A percentile compares a stretch with the other conserved stretches of the same genome.
Evolutionary conservation across 2,797 vertebrate species (phyloP).

Genomic region (Malurus leucopterus): DNA sequence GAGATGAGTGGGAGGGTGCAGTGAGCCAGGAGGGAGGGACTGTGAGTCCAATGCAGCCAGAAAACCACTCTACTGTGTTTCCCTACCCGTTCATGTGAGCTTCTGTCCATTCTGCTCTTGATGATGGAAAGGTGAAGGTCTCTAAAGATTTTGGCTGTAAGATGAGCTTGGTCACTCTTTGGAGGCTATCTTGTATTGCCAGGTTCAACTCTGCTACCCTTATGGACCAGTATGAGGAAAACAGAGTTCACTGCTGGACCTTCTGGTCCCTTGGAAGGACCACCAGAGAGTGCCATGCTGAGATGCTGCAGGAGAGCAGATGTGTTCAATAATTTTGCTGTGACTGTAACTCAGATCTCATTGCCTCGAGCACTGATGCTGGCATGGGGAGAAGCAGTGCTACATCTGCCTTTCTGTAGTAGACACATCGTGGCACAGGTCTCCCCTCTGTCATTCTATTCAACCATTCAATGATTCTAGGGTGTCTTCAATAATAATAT

Average conservation of each 20-base stretch:
- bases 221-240: not conserved
- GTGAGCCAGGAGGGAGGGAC: not conserved
- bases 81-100: accelerated
- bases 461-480: not conserved
- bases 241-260: not conserved
- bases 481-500: not conserved
- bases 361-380: not conserved
- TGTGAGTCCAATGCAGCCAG: not conserved
- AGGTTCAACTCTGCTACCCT: not conserved
- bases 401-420: not conserved
- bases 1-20: not conserved
- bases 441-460: not conserved
- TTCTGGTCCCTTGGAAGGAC: not conserved
- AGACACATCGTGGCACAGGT: not conserved
- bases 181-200: not conserved
- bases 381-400: not conserved
- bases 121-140: accelerated
- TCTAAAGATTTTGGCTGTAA: not conserved
- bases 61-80: not conserved
- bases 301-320: not conserved
- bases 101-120: not conserved
- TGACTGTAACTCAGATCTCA: not conserved
- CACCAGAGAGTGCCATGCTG: not conserved
- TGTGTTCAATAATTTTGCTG: not conserved
- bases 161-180: not conserved